Conservation (phyloP, 2,113 vertebrate species). For the Syrmaticus mikado region DNA sequence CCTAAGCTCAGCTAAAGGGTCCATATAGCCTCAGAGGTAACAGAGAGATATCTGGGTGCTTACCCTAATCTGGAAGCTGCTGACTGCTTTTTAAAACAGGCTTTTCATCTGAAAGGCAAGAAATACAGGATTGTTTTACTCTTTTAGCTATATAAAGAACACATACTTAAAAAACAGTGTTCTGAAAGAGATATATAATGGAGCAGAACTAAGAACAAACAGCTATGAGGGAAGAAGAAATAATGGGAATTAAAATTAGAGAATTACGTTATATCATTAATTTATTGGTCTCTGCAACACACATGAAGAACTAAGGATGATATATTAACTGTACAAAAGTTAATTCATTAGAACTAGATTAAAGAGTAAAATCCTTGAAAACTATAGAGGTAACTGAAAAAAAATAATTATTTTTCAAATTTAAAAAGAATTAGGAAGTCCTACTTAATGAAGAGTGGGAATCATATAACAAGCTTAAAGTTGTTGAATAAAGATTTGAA, state of each 20-base stretch:
- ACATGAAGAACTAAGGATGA: background rate
- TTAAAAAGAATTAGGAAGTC: background rate
- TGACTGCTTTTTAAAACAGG: constrained; percentile 15
- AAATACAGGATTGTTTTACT: background rate
- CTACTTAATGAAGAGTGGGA: background rate
- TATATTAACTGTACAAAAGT: background rate
- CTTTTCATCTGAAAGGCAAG: background rate
- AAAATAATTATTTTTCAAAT: background rate
- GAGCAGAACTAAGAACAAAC: background rate
- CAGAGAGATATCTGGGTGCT: background rate
- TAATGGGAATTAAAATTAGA: background rate
- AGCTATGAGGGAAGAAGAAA: background rate
- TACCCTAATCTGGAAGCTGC: background rate
- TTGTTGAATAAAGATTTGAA: background rate
- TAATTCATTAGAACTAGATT: background rate
- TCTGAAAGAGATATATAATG: background rate
- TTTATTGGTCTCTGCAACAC: background rate
- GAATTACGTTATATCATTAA: background rate
- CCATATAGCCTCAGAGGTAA: background rate
- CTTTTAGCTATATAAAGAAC: background rate
- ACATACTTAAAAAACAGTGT: background rate
- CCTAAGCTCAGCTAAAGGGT: background rate
- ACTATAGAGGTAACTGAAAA: background rate
- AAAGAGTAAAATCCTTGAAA: background rate
- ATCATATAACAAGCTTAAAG: background rate